Conservation (phyloP, 1,140 invertebrate species). For the Linepithema humile region DNA sequence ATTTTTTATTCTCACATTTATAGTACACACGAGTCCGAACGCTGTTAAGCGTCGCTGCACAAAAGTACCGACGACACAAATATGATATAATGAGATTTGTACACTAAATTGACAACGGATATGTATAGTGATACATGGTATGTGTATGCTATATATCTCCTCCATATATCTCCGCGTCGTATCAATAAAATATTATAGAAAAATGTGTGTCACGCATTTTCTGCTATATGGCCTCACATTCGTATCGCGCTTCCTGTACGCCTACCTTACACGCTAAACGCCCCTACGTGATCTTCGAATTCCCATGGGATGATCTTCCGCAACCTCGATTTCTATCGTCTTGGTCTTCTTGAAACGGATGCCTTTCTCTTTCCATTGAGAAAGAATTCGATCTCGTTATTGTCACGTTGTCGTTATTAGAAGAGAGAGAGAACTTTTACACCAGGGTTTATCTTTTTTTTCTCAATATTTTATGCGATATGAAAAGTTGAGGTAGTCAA, state of each 20-base stretch:
- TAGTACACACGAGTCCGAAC: constrained; percentile 47
- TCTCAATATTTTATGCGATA: neutral
- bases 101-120: constrained; percentile 34
- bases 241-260: neutral
- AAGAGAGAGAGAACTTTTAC: neutral
- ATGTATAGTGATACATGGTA: neutral
- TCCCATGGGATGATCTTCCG: constrained; percentile 3
- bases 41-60: constrained; percentile 25
- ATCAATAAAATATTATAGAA: constrained; percentile 50
- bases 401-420: constrained; percentile 19
- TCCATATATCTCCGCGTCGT: constrained; percentile 16
- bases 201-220: constrained; percentile 2
- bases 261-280: neutral
- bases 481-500: constrained; percentile 33
- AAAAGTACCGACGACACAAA: constrained; percentile 55
- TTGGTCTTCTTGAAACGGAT: neutral
- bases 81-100: constrained; percentile 63
- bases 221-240: constrained; percentile 4
- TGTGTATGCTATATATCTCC: neutral
- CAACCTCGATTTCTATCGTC: neutral
- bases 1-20: constrained; percentile 54
- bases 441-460: neutral
- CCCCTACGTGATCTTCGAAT: neutral
- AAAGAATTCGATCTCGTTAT: constrained; percentile 14
- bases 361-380: neutral